phyloP scores from a whole-genome alignment of 64 coral and sea anemone genomes.

The Acropora yongei region DNA sequence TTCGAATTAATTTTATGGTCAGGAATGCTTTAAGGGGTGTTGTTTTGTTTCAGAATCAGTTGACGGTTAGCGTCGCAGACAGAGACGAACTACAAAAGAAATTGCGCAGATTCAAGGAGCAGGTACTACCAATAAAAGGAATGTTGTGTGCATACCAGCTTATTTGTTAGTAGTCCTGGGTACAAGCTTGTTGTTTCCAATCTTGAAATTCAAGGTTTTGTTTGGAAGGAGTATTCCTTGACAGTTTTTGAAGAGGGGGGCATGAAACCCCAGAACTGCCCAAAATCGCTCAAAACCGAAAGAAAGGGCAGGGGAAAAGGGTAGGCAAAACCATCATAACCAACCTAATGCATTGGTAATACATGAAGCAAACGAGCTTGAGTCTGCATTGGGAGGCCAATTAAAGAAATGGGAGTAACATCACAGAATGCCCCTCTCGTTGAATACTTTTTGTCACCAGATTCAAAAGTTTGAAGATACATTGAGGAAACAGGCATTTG shows the following conservation, averaged over 20 bases:
- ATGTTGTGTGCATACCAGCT: neutral
- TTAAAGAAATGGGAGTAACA: too few species aligned
- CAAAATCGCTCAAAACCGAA: too few species aligned
- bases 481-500: conserved; percentile 56
- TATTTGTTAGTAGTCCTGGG: neutral
- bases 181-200: neutral
- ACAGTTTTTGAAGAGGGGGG: too few species aligned
- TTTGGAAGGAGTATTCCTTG: too few species aligned
- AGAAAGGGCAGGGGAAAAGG: too few species aligned
- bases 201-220: neutral
- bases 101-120: conserved; percentile 55
- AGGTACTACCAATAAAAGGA: conserved; percentile 28
- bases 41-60: conserved; percentile 29
- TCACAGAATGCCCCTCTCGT: too few species aligned
- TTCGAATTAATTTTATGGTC: neutral
- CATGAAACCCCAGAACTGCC: too few species aligned
- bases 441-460: neutral
- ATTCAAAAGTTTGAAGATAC: conserved; percentile 64
- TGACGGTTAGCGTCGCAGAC: conserved; percentile 34
- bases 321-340: too few species aligned
- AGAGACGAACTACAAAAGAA: conserved; percentile 70
- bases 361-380: too few species aligned
- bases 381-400: too few species aligned
- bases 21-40: neutral
- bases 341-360: too few species aligned